phyloP scores from a whole-genome alignment of 1,140 invertebrate species.

The Calliopsis andreniformis region DNA sequence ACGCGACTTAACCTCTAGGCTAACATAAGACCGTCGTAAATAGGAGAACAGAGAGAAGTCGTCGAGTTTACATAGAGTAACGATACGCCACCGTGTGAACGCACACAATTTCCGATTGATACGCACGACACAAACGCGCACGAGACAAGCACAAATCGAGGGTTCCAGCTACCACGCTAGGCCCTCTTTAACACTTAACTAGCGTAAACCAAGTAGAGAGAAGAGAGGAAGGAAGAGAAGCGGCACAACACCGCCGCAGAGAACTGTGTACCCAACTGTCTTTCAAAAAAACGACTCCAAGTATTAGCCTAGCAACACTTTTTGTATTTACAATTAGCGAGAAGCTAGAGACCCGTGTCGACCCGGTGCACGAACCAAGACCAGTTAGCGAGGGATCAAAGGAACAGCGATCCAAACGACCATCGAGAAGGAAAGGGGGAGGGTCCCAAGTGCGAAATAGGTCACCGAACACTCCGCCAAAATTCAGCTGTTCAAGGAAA shows the following conservation, averaged over 20 bases:
- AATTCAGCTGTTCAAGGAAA: constrained; percentile 72
- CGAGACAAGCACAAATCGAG: constrained; percentile 28
- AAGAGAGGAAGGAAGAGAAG: no score
- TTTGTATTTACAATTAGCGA: constrained; percentile 13
- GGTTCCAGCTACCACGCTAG: no score
- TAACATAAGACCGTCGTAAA: not conserved
- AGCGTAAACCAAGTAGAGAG: no score
- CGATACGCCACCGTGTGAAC: constrained; percentile 15
- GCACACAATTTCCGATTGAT: constrained; percentile 33
- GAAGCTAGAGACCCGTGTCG: not conserved
- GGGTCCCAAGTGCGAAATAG: constrained; percentile 22
- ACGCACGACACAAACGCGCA: constrained; percentile 44
- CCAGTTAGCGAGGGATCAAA: no score
- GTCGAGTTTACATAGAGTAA: not conserved
- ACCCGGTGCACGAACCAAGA: not conserved
- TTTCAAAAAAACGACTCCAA: constrained; percentile 56
- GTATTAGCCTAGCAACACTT: constrained; percentile 29
- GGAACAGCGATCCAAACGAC: not conserved
- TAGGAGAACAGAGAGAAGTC: no score
- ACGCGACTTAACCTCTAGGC: constrained; percentile 15
- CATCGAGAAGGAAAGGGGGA: not conserved
- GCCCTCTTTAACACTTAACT: no score
- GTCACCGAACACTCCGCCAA: constrained; percentile 56
- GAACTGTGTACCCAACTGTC: constrained; percentile 56
- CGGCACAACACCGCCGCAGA: no score